Evolutionary conservation across 2,797 vertebrate species (phyloP).

Genomic region (Holocentrus rufus): DNA sequence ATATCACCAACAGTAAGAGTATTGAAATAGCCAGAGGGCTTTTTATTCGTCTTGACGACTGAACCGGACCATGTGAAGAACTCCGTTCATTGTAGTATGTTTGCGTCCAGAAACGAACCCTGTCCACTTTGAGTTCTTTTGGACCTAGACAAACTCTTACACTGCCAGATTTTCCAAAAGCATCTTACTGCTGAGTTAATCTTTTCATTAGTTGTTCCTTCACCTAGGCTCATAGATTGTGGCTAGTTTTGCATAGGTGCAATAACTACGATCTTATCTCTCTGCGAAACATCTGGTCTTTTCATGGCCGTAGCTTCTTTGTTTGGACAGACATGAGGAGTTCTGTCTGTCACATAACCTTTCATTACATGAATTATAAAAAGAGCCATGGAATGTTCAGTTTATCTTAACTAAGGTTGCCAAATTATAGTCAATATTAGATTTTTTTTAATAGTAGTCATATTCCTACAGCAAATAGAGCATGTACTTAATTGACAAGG

Average conservation of each 20-base stretch:
- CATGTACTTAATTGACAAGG: no score
- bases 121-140: background rate
- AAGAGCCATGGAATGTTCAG: no score
- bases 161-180: conserved; percentile 30
- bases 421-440: no score
- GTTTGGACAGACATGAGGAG: no score
- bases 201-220: background rate
- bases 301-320: no score
- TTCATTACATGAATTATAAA: no score
- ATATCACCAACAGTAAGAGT: background rate
- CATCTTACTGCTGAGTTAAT: background rate
- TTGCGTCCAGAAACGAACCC: background rate
- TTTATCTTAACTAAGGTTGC: no score
- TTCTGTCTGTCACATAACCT: no score
- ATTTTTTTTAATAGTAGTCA: no score
- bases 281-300: no score
- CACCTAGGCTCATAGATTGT: background rate
- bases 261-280: no score
- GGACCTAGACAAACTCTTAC: background rate
- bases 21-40: background rate
- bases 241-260: background rate
- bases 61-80: conserved; percentile 1
- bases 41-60: conserved; percentile 1
- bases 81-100: conserved; percentile 17
- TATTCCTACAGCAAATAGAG: no score